phyloP scores from a whole-genome alignment of 1,140 invertebrate species.

The Diprion similis region DNA sequence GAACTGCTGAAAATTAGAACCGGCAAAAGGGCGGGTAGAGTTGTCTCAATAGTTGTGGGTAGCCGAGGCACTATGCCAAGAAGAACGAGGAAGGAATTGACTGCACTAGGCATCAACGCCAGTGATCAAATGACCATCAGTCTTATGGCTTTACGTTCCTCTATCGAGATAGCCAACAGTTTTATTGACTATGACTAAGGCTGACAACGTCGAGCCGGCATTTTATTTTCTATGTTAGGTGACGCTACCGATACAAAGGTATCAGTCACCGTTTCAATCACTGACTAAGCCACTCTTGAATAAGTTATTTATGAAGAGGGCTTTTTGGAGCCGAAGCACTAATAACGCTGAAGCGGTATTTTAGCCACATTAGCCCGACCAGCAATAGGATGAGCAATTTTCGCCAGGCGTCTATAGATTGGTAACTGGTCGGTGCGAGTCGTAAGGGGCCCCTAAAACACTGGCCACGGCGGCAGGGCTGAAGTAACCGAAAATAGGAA shows the following conservation, averaged over 20 bases:
- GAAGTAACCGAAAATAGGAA: no score
- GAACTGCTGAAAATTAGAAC: conserved; percentile 23
- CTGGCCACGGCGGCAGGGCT: neutral
- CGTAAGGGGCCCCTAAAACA: neutral
- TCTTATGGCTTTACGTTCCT: conserved; percentile 38
- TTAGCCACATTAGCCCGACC: neutral
- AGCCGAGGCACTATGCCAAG: conserved; percentile 42
- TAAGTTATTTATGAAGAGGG: no score
- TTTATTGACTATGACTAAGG: conserved; percentile 37
- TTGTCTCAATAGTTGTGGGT: conserved; percentile 44
- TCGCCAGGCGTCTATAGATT: no score
- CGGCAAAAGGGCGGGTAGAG: conserved; percentile 21
- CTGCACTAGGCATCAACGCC: conserved; percentile 31
- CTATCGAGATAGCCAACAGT: conserved; percentile 42
- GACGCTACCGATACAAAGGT: no score
- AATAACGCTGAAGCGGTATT: neutral
- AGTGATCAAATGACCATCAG: conserved; percentile 35
- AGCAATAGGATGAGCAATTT: neutral
- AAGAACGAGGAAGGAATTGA: conserved; percentile 29
- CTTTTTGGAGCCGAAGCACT: neutral
- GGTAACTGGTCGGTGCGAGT: neutral
- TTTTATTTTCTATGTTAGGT: no score
- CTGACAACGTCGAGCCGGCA: no score
- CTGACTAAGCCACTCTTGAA: no score
- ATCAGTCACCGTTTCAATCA: neutral